These are phyloP conservation scores for Pteronotus mesoamericanus DNA, from an alignment of 2,797 vertebrate species.

Conservation along the genomic window DNA sequence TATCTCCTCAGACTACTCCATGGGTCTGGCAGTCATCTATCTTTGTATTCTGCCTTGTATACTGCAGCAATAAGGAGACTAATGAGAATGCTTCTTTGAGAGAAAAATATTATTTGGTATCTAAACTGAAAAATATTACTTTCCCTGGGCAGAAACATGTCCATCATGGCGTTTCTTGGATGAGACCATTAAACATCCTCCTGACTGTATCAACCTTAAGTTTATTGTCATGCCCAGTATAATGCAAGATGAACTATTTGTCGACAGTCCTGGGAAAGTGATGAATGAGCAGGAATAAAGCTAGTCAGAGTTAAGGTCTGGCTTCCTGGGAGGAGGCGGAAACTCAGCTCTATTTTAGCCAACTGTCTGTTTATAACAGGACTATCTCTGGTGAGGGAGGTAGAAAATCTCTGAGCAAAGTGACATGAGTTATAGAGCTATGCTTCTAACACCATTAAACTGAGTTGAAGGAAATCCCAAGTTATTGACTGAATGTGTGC, in stretches of 20 bases:
- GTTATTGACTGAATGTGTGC: neutral
- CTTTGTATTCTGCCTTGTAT: neutral
- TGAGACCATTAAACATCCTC: neutral
- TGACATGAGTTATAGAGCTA: neutral
- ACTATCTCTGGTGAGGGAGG: neutral
- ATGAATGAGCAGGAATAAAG: neutral
- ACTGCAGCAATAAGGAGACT: neutral
- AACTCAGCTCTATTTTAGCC: neutral
- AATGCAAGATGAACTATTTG: neutral
- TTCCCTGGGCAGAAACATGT: neutral
- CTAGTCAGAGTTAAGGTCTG: neutral
- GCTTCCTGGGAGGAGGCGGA: neutral
- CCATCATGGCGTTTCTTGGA: neutral
- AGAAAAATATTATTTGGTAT: conserved; percentile 3
- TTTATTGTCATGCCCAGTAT: neutral
- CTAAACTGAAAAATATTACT: conserved; percentile 3
- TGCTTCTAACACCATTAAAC: neutral
- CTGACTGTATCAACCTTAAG: neutral
- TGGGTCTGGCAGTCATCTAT: neutral
- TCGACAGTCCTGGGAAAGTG: neutral
- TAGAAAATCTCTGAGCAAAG: neutral
- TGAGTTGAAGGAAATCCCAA: neutral
- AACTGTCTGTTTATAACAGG: neutral
- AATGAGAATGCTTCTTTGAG: neutral
- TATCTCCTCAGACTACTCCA: neutral